Evolutionary conservation across 2,888 invertebrate genomes (phyloP), one percentile per base, ranked within the genome.

Genomic region (Drosophila colorata): DNA sequence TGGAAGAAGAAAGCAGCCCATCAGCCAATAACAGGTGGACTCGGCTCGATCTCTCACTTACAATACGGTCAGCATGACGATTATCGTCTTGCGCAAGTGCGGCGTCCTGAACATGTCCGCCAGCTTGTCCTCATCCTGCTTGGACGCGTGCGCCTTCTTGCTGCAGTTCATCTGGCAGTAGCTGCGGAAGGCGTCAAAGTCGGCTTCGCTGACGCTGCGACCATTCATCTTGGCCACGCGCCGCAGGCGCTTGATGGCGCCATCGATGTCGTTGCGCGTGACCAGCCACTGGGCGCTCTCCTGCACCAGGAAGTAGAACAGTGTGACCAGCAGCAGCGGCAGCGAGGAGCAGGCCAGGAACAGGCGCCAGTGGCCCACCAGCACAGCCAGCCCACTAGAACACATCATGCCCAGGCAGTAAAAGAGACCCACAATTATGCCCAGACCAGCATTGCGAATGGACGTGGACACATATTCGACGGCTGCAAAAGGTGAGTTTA

Each of bases 271-370:
- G 23, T 93, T 93, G 71, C 93, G 93, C 47, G 94, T 93, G 6
- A 94, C 91, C 25, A 94, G 88, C 94, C 94, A 94, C 73, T 94
- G 93, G 0, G 94, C 94, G 74, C 94, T 94, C 88, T 94, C 94
- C 7, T 94, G 94, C 9, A 92, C 92, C 40, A 93, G 76, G 18
- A 93, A 92, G 59, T 94, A 94, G 74, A 93, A 93, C 1, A 86
- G 38, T 0, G 92, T 66, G 4, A 93, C 91, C 16, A 91, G 60
- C 0, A 93, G 55, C 49, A 93, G 90, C 0, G 94, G 94, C 40
- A 93, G 56, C 1, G 93, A 92, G 0, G 93, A 92, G 59, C 92
- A 91, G 13, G 92, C 78, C 35, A 94, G 87, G 65, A 93, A 93
- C 13, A 78, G 80, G 46, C 93, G 90, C 94, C 94, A 94, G 56